Conservation (phyloP, 2,797 vertebrate species). For the Coregonus suidteri region DNA sequence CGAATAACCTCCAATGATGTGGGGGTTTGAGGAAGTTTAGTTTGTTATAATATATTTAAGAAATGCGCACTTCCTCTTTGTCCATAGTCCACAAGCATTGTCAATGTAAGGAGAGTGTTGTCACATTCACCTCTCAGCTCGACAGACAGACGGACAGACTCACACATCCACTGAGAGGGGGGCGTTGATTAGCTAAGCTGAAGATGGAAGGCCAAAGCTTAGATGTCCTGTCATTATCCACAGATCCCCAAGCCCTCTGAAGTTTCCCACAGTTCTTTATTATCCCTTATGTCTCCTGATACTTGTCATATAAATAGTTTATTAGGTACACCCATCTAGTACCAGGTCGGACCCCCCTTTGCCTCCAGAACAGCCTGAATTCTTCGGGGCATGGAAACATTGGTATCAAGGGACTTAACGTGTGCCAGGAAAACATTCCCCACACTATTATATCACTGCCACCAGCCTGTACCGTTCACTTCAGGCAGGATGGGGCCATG, state of each 20-base stretch:
- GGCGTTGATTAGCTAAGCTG: neutral
- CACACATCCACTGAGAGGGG: neutral
- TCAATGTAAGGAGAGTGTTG: neutral
- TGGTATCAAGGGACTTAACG: too few species aligned
- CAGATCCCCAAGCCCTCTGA: neutral
- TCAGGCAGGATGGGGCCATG: too few species aligned
- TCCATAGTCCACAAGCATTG: neutral
- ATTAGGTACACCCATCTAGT: too few species aligned
- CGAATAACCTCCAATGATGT: neutral
- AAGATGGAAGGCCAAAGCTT: constrained; percentile 8
- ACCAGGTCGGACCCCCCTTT: too few species aligned
- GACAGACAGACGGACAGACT: neutral
- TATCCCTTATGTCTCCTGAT: neutral
- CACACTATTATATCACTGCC: too few species aligned
- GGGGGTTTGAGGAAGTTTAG: constrained; percentile 14
- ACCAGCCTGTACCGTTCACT: too few species aligned
- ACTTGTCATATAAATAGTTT: neutral
- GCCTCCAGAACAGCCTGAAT: too few species aligned
- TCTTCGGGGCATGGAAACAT: too few species aligned
- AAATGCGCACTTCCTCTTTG: neutral
- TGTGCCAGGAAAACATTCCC: too few species aligned
- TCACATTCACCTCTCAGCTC: neutral
- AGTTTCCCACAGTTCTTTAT: neutral
- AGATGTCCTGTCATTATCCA: neutral
- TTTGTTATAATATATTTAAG: neutral